Percentiles rank a stretch among this genome's conserved stretches.
Conservation (phyloP, 2,888 invertebrate genomes). For the Drepanosiphum platanoidis region DNA sequence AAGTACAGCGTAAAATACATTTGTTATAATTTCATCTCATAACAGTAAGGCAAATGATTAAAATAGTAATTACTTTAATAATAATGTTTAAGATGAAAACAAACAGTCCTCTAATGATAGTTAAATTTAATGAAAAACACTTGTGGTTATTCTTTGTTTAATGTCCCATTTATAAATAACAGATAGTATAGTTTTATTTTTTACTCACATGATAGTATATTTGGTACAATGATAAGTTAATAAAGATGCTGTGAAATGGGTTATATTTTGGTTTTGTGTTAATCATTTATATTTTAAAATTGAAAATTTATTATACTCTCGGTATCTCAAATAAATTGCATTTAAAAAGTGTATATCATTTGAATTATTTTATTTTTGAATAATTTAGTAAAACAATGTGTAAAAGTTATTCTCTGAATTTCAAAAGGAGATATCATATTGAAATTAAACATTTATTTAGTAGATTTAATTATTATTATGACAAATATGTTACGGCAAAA, state of each 20-base stretch:
- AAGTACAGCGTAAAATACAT: background rate
- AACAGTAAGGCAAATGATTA: constrained; percentile 4
- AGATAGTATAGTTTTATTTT: background rate
- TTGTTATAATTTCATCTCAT: constrained; percentile 1
- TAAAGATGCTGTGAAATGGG: background rate
- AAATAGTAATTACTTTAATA: background rate
- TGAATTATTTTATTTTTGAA: background rate
- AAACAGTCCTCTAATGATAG: background rate
- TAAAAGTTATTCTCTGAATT: background rate
- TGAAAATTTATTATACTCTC: background rate
- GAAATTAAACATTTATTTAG: background rate
- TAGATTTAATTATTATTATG: background rate
- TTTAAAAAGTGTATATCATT: background rate
- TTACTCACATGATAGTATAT: background rate
- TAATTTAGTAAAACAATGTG: too few relatives aligned
- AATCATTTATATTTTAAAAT: background rate
- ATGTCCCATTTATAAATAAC: background rate
- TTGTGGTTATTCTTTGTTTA: background rate
- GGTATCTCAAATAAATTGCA: background rate
- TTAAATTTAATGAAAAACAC: constrained; percentile 2
- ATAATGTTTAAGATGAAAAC: background rate
- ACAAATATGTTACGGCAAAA: background rate
- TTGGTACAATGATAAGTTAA: background rate
- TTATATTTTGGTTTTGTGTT: background rate
- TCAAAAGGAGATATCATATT: constrained; percentile 1